These are phyloP conservation scores for Papilio dardanus DNA, from an alignment of 1,140 invertebrate species.

Conservation along the genomic window DNA sequence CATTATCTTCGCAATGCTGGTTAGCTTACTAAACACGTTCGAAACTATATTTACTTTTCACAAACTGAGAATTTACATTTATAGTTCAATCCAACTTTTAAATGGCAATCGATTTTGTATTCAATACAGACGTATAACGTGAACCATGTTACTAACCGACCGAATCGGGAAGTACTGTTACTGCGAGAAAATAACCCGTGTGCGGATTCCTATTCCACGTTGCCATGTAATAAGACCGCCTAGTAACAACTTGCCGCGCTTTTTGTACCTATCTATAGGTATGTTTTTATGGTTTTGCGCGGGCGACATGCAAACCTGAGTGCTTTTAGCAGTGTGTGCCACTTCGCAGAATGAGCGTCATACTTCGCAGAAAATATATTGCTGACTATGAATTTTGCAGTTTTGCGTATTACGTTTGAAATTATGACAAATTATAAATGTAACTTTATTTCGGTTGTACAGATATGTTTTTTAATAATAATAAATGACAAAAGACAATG, in stretches of 20 bases:
- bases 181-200: constrained; percentile 4
- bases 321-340: constrained; percentile 47
- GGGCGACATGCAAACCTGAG: constrained; percentile 54
- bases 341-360: constrained; percentile 46
- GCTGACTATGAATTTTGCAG: background rate
- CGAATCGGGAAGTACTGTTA: constrained; percentile 37
- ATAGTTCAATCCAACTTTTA: background rate
- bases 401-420: background rate
- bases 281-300: constrained; percentile 49
- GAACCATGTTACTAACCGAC: constrained; percentile 35
- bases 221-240: constrained; percentile 16
- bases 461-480: background rate
- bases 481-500: background rate
- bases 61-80: constrained; percentile 44
- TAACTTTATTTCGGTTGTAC: background rate
- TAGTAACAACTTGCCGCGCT: constrained; percentile 32
- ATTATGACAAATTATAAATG: background rate
- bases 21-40: constrained; percentile 51
- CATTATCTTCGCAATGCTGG: constrained; percentile 53
- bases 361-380: constrained; percentile 40
- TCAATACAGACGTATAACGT: constrained; percentile 47
- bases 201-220: background rate
- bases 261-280: constrained; percentile 38
- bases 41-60: constrained; percentile 54
- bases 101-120: constrained; percentile 46